phyloP scores from a whole-genome alignment of 1,140 invertebrate genomes.

The Bombyx mori region DNA sequence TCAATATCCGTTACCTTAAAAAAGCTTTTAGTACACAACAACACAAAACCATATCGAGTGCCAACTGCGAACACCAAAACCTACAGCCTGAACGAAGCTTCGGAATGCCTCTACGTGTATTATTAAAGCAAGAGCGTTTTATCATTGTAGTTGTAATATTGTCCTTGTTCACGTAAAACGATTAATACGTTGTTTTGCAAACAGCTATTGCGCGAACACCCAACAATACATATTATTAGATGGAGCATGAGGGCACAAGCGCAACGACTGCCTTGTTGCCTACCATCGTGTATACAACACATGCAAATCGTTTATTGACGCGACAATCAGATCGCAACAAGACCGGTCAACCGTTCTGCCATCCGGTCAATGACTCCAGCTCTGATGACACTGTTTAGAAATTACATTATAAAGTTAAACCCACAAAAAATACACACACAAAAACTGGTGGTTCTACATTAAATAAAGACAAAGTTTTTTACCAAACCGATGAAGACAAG shows the following conservation, averaged over 20 bases:
- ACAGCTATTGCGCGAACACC: background rate
- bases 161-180: too few species aligned
- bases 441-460: too few species aligned
- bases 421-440: too few species aligned
- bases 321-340: conserved; percentile 62
- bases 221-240: conserved; percentile 16
- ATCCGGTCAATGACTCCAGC: conserved; percentile 37
- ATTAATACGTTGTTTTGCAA: too few species aligned
- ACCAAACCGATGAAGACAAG: too few species aligned
- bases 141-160: too few species aligned
- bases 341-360: conserved; percentile 49
- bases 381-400: conserved; percentile 23
- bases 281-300: conserved; percentile 20
- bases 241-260: conserved; percentile 34
- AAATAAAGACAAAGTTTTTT: too few species aligned
- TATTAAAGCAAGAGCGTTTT: too few species aligned
- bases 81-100: too few species aligned
- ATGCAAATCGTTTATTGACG: conserved; percentile 62
- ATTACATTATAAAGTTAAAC: too few species aligned
- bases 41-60: background rate
- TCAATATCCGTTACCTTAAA: background rate
- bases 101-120: too few species aligned
- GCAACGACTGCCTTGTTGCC: conserved; percentile 17
- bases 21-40: background rate
- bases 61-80: background rate